These are phyloP conservation scores for Aphelenchoides fujianensis DNA, from an alignment of 1,140 invertebrate species.

Conservation along the genomic window DNA sequence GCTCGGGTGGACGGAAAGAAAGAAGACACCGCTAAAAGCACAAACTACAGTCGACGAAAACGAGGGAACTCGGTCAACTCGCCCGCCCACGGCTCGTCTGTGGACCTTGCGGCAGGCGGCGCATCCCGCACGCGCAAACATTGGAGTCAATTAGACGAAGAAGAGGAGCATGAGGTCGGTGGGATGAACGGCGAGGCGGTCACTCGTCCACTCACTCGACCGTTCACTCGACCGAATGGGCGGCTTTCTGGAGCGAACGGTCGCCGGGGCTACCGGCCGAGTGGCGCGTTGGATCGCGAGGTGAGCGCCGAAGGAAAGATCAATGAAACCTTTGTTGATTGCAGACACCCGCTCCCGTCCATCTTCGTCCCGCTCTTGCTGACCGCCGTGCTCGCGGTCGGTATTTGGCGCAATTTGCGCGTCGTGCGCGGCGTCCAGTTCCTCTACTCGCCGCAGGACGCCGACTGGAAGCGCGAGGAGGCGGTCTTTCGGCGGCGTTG, in stretches of 20 bases:
- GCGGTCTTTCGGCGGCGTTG: slow-evolving; percentile 40
- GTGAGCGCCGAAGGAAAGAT: neutral
- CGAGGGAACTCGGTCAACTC: too few species aligned
- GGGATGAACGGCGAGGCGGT: neutral
- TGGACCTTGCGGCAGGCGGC: neutral
- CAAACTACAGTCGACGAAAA: too few species aligned
- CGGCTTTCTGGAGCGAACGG: neutral
- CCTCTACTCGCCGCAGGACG: slow-evolving; percentile 51
- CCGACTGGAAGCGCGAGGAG: slow-evolving; percentile 52
- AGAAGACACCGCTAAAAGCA: too few species aligned
- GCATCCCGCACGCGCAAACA: neutral
- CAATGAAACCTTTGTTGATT: neutral
- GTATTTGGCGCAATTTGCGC: slow-evolving; percentile 39
- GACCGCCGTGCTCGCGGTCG: slow-evolving; percentile 40
- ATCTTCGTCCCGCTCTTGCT: slow-evolving; percentile 49
- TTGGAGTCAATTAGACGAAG: neutral
- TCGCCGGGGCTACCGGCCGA: neutral
- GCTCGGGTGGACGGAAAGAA: too few species aligned
- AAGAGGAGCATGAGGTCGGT: neutral
- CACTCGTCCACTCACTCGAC: neutral
- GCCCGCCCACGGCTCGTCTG: too few species aligned
- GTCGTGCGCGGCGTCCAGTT: slow-evolving; percentile 55
- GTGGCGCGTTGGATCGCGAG: neutral
- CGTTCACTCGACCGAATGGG: neutral
- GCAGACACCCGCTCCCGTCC: slow-evolving; percentile 23